These are phyloP conservation scores for Peromyscus aztecus DNA, from an alignment of 2,797 vertebrate species.

Conservation along the genomic window DNA sequence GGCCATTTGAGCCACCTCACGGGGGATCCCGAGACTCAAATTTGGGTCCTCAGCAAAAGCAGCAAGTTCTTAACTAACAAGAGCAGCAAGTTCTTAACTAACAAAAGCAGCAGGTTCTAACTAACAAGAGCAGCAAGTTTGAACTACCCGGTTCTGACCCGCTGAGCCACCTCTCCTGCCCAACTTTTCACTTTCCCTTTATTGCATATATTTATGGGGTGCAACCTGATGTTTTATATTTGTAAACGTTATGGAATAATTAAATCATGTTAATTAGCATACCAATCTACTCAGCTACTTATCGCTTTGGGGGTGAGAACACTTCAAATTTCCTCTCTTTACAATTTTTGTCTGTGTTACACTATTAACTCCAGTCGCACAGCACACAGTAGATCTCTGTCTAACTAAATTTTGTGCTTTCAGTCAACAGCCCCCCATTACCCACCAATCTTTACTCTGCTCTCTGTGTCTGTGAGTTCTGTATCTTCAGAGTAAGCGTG, in stretches of 20 bases:
- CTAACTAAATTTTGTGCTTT: not conserved
- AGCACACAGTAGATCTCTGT: not conserved
- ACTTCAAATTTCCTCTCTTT: not conserved
- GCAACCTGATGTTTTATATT: not conserved
- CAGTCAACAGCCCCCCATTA: not conserved
- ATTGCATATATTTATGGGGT: not conserved
- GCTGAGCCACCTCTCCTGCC: not conserved
- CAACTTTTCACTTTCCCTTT: not conserved
- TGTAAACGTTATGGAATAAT: not conserved
- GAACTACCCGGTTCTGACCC: not conserved
- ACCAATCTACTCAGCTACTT: not conserved
- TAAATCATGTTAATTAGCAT: not conserved
- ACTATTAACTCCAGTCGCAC: not conserved
- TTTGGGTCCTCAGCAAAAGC: no score
- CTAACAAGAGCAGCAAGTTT: no score
- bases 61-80: no score
- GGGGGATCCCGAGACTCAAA: not conserved
- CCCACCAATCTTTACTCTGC: not conserved
- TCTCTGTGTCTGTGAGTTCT: not conserved
- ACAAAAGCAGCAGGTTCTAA: no score
- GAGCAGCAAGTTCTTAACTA: no score
- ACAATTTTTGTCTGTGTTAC: not conserved
- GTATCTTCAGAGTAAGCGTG: accelerated
- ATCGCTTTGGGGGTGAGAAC: not conserved
- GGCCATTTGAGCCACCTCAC: not conserved